Evolutionary conservation across 2,797 vertebrate species (phyloP).

Genomic region (Lagorchestes hirsutus): DNA sequence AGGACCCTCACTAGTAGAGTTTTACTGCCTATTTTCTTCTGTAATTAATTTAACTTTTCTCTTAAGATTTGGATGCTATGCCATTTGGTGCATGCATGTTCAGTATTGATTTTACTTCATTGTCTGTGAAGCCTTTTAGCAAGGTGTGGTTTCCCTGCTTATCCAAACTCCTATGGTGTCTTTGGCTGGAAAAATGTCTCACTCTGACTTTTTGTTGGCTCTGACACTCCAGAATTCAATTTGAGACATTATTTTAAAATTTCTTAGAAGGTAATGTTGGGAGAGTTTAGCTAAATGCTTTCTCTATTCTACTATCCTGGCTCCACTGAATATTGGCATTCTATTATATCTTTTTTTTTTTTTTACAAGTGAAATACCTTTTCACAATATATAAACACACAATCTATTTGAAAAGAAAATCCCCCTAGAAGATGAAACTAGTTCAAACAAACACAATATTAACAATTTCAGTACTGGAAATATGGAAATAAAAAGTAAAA

Average conservation of each 20-base stretch:
- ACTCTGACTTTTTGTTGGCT: neutral
- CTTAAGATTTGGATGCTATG: neutral
- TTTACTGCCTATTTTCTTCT: too few relatives aligned
- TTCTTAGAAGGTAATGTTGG: neutral
- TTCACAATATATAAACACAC: neutral
- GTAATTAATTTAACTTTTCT: neutral
- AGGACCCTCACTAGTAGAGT: neutral
- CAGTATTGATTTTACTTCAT: neutral
- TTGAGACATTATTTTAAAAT: neutral
- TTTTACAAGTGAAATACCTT: neutral
- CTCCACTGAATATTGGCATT: neutral
- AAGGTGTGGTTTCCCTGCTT: neutral
- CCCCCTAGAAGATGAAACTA: too few relatives aligned
- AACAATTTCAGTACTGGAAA: neutral
- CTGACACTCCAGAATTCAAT: neutral
- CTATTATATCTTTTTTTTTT: neutral
- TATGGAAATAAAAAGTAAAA: neutral
- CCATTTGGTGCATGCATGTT: neutral
- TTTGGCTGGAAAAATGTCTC: neutral
- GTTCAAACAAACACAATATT: neutral
- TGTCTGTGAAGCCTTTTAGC: neutral
- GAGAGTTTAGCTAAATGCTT: neutral
- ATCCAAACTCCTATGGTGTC: neutral
- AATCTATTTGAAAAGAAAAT: too few relatives aligned
- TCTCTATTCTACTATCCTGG: neutral